phyloP scores from a whole-genome alignment of 2,888 invertebrate species.

The Morpho achilles region DNA sequence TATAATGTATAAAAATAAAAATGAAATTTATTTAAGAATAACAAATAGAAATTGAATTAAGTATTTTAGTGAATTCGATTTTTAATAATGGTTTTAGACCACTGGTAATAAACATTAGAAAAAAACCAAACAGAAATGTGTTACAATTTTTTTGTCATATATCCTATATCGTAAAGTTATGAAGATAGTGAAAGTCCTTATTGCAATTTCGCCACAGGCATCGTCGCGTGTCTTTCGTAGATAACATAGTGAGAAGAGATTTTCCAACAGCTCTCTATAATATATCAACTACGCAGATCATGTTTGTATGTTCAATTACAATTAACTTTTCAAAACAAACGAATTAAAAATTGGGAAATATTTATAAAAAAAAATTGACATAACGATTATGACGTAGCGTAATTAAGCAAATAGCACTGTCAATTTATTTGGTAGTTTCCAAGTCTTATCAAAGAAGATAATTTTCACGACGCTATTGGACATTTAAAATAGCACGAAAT shows the following conservation, averaged over 20 bases:
- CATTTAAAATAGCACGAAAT: constrained; percentile 4
- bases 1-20: no score
- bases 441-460: constrained; percentile 9
- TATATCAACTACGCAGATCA: constrained; percentile 19
- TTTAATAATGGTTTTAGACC: no score
- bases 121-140: background rate
- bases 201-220: constrained; percentile 22
- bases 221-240: constrained; percentile 36
- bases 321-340: constrained; percentile 6
- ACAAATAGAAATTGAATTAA: no score
- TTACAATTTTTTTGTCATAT: constrained; percentile 27
- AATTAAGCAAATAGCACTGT: constrained; percentile 10
- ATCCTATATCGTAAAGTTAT: constrained; percentile 23
- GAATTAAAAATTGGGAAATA: background rate
- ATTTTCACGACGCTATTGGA: background rate
- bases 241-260: constrained; percentile 31
- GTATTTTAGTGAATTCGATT: no score
- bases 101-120: no score
- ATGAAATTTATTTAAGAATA: no score
- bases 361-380: background rate
- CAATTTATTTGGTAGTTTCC: background rate
- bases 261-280: constrained; percentile 28
- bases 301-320: constrained; percentile 6
- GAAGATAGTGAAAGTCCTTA: constrained; percentile 56
- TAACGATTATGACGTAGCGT: background rate